Conservation (phyloP, 1,140 invertebrate genomes). For the Anoplophora glabripennis region DNA sequence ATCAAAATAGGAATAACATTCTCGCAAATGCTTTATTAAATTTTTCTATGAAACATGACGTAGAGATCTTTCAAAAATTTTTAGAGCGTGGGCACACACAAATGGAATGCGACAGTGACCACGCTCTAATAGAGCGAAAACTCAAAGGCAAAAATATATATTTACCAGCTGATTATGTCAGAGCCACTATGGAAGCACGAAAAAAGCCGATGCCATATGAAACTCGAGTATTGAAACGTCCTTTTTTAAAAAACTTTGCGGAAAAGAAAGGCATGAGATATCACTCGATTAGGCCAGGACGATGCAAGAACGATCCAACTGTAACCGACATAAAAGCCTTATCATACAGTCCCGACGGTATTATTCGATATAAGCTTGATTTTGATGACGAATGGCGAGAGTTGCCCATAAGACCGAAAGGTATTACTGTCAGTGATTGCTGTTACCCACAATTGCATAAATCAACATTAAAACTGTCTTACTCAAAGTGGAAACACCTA, state of each 20-base stretch:
- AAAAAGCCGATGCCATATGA: background rate
- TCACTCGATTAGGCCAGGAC: background rate
- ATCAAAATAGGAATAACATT: constrained; percentile 22
- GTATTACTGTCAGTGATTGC: constrained; percentile 6
- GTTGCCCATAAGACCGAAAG: constrained; percentile 5
- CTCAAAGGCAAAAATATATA: constrained; percentile 8
- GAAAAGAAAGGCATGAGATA: background rate
- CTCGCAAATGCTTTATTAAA: constrained; percentile 21
- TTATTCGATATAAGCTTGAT: constrained; percentile 6
- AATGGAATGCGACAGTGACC: constrained; percentile 49
- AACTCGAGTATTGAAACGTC: no score
- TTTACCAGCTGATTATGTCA: constrained; percentile 12
- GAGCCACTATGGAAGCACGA: constrained; percentile 5
- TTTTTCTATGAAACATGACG: constrained; percentile 32
- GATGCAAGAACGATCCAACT: constrained; percentile 1
- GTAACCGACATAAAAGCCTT: constrained; percentile 8
- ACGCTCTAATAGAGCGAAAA: constrained; percentile 32
- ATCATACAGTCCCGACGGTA: constrained; percentile 3
- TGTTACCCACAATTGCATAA: no score
- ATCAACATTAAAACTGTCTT: no score
- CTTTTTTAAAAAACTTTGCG: constrained; percentile 2
- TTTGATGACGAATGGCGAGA: constrained; percentile 10
- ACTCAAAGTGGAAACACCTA: no score
- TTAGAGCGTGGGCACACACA: constrained; percentile 49
- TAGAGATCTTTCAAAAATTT: constrained; percentile 47